These are phyloP conservation scores for Heliconius melpomene DNA, from an alignment of 1,140 invertebrate species.

Conservation along the genomic window DNA sequence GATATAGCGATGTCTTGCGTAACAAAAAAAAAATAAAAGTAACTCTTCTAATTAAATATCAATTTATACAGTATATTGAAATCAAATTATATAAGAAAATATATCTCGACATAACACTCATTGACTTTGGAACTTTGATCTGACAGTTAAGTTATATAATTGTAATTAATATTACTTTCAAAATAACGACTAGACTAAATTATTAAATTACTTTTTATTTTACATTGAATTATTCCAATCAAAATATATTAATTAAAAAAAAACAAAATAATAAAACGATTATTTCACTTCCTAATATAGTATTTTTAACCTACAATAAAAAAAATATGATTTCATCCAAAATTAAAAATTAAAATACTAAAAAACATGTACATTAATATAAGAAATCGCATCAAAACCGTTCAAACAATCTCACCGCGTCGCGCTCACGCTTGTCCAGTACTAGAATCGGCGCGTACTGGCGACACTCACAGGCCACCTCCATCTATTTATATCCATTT, in stretches of 20 bases:
- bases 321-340: background rate
- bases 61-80: background rate
- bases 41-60: no score
- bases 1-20: background rate
- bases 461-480: constrained; percentile 71
- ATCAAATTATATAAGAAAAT: background rate
- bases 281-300: no score
- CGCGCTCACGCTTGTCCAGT: constrained; percentile 67
- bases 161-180: no score
- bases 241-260: no score
- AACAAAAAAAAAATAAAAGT: background rate
- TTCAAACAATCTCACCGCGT: constrained; percentile 58
- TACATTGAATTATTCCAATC: no score
- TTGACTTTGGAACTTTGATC: no score
- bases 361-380: background rate
- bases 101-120: no score
- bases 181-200: no score
- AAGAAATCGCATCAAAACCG: constrained; percentile 20
- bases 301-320: background rate
- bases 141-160: no score
- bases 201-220: no score
- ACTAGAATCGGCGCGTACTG: constrained; percentile 68
- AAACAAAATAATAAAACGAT: no score
- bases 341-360: background rate
- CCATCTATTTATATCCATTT: constrained; percentile 54